Evolutionary conservation across 2,888 invertebrate species (phyloP), one percentile per base, ranked within the genome.

Genomic region (Dryomyza anilis): DNA sequence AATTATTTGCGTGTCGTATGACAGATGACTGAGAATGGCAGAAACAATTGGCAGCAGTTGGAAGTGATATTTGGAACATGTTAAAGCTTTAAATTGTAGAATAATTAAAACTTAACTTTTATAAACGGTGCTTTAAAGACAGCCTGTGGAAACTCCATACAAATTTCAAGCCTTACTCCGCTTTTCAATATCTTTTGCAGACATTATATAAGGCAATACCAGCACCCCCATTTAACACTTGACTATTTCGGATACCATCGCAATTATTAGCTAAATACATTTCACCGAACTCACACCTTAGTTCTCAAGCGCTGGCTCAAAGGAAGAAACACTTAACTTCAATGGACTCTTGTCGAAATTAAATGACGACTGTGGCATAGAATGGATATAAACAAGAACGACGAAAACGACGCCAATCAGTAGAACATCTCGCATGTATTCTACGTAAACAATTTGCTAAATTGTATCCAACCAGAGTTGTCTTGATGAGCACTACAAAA

Each of bases 1-100:
- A 81, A 76, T 77, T 81, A 81, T 81, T 79, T 79, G 78, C 77
- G 76, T 77, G 78, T 79, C 74, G 72, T 74, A 77, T 77, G 77
- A 76, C 75, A 65, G 65, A 19, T 46, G 46, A 10, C 23, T 23
- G 14, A 16, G 16, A 43, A 16, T 16, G 19, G 43, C 1, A 16
- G 16, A 16, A 43, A 43, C 1, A 7, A 39, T 4, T 1, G 16
- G 16, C 14, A 2, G 19, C 5, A 3, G 16, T 33, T 33, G 33
- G 12, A 12, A 33, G 7, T 33, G 33, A 12, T 19, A 45, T 3
- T 45, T n/a, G n/a, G n/a, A 45, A 3, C 19, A 16, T 14, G 50
- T 25, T 25, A n/a, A n/a, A n/a, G n/a, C n/a, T n/a, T n/a, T n/a
- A n/a, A n/a, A n/a, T n/a, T n/a, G n/a, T n/a, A n/a, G n/a, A n/a